A percentile compares a stretch with the other conserved stretches of the same genome.
Conservation (phyloP, 1,140 invertebrate genomes). For the Adelges cooleyi region DNA sequence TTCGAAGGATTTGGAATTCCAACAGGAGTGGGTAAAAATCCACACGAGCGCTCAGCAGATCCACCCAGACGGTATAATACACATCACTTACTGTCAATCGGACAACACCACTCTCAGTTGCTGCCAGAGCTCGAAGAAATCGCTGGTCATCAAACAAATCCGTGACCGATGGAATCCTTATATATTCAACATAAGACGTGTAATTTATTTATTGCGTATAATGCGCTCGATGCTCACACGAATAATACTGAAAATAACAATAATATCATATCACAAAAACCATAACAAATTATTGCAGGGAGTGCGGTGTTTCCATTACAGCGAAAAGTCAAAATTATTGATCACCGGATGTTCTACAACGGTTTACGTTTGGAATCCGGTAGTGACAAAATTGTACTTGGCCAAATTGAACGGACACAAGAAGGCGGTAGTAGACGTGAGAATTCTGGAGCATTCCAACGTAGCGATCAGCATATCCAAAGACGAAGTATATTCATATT, state of each 20-base stretch:
- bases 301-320: conserved; percentile 41
- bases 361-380: conserved; percentile 43
- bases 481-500: conserved; percentile 43
- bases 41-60: conserved; percentile 35
- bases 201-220: conserved; percentile 32
- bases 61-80: conserved; percentile 39
- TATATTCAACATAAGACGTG: conserved; percentile 41
- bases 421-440: conserved; percentile 39
- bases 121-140: conserved; percentile 40
- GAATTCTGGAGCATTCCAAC: conserved; percentile 38
- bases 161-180: conserved; percentile 40
- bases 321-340: conserved; percentile 38
- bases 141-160: conserved; percentile 39
- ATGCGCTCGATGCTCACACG: background rate
- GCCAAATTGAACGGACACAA: conserved; percentile 36
- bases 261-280: too few relatives aligned
- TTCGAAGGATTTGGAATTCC: conserved; percentile 38
- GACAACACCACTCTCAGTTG: conserved; percentile 41
- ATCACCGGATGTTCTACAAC: conserved; percentile 42
- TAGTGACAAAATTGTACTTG: conserved; percentile 36
- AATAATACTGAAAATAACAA: too few relatives aligned
- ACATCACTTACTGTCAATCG: conserved; percentile 38
- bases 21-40: conserved; percentile 40
- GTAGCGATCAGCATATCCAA: conserved; percentile 40
- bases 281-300: conserved; percentile 38